These are phyloP conservation scores for Planiliza haematocheilus DNA, from an alignment of 2,113 vertebrate species.

Conservation along the genomic window DNA sequence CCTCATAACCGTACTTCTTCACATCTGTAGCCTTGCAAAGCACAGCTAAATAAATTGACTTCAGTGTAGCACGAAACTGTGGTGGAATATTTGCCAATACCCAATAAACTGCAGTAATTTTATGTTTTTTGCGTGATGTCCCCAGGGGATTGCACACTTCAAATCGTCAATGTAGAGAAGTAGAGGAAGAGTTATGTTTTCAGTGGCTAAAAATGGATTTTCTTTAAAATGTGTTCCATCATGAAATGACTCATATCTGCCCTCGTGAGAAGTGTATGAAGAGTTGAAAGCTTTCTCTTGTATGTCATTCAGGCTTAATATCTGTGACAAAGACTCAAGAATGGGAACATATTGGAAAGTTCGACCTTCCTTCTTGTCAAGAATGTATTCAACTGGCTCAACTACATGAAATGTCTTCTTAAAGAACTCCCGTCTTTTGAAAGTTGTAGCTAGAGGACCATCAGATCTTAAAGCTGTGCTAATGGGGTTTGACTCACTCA, in stretches of 20 bases:
- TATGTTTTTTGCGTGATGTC: slow-evolving; percentile 36
- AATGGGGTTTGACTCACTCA: slow-evolving; percentile 9
- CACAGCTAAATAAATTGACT: slow-evolving; percentile 22
- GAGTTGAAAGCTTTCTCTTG: slow-evolving; percentile 22
- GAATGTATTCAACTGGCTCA: slow-evolving; percentile 35
- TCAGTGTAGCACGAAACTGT: slow-evolving; percentile 8
- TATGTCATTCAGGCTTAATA: slow-evolving; percentile 21
- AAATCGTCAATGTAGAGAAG: slow-evolving; percentile 15
- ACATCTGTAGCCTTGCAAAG: slow-evolving; percentile 24
- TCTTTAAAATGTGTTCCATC: slow-evolving; percentile 42
- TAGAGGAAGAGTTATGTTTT: neutral
- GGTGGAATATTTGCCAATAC: slow-evolving; percentile 32
- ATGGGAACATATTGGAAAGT: slow-evolving; percentile 33
- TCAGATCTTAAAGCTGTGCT: slow-evolving; percentile 18
- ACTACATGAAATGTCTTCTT: slow-evolving; percentile 19
- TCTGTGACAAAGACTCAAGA: slow-evolving; percentile 27
- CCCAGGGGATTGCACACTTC: slow-evolving; percentile 32
- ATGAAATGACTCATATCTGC: slow-evolving; percentile 30
- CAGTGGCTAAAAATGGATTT: slow-evolving; percentile 20
- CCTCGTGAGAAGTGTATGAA: neutral
- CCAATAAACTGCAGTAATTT: slow-evolving; percentile 32
- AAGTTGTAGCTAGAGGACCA: slow-evolving; percentile 21
- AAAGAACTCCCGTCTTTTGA: slow-evolving; percentile 14
- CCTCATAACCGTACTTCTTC: slow-evolving; percentile 4
- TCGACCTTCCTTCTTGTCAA: slow-evolving; percentile 12